Conservation (phyloP, 2,113 vertebrate species). For the Amblyopsis rosae region DNA sequence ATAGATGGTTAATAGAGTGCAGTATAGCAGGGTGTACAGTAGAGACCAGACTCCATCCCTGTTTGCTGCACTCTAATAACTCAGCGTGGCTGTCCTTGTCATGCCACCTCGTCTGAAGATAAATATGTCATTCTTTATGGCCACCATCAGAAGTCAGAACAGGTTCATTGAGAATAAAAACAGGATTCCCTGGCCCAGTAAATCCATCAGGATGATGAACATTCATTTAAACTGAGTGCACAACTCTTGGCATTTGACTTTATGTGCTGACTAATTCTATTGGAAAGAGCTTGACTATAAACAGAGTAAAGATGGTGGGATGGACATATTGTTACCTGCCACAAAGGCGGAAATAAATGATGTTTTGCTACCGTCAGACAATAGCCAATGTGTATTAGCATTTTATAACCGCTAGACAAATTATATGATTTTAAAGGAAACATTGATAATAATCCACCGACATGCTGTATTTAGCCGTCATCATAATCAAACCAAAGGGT, state of each 20-base stretch:
- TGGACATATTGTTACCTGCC: constrained; percentile 13
- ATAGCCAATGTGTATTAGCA: background rate
- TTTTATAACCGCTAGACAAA: background rate
- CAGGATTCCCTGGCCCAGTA: constrained; percentile 66
- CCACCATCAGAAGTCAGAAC: constrained; percentile 68
- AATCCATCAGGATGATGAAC: constrained; percentile 75
- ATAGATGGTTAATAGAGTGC: constrained; percentile 9
- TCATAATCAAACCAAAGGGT: constrained; percentile 48
- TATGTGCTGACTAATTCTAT: constrained; percentile 66
- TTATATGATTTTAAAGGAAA: constrained; percentile 6
- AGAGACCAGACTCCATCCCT: constrained; percentile 50
- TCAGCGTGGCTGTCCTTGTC: constrained; percentile 74
- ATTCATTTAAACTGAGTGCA: constrained; percentile 69
- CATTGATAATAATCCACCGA: constrained; percentile 36
- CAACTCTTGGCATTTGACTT: constrained; percentile 69
- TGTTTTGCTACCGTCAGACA: background rate
- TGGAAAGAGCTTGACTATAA: constrained; percentile 25
- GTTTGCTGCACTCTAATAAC: constrained; percentile 62
- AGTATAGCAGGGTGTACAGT: constrained; percentile 29
- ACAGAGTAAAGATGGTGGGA: background rate
- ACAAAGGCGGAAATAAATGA: background rate
- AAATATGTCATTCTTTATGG: constrained; percentile 76
- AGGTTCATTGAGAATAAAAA: constrained; percentile 78
- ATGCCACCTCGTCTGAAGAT: constrained; percentile 71
- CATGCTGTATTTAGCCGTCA: constrained; percentile 53